Percentiles rank a stretch among this genome's conserved stretches.
phyloP scores from a whole-genome alignment of 64 coral and sea anemone species.

The Dendrophyllia cribrosa region DNA sequence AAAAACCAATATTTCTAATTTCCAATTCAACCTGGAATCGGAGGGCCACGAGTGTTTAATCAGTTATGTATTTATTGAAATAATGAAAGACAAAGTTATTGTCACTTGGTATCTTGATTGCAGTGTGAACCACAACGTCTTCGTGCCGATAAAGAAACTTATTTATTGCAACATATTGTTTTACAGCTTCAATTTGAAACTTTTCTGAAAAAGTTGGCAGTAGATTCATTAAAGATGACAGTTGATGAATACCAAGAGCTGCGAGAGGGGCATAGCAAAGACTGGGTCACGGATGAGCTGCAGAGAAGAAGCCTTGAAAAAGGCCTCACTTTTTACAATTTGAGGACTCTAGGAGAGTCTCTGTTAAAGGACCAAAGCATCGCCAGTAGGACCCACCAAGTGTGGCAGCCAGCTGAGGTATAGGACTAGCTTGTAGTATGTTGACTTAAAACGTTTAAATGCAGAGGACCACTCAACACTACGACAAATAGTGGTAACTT shows the following conservation, averaged over 20 bases:
- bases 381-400: neutral
- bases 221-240: neutral
- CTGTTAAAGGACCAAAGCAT: constrained; percentile 1
- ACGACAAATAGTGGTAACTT: too few species aligned
- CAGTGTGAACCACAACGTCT: too few species aligned
- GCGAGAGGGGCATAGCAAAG: neutral
- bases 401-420: constrained; percentile 49
- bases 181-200: constrained; percentile 21
- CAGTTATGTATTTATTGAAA: too few species aligned
- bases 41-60: too few species aligned
- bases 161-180: too few species aligned
- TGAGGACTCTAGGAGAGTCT: constrained; percentile 2
- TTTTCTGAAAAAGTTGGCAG: constrained; percentile 4
- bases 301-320: constrained; percentile 4
- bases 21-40: too few species aligned
- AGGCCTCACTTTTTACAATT: neutral
- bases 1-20: too few species aligned
- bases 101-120: too few species aligned
- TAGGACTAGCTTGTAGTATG: neutral
- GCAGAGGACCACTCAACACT: too few species aligned
- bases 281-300: constrained; percentile 13
- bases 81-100: too few species aligned
- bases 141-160: too few species aligned
- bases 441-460: too few species aligned
- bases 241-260: neutral